A percentile compares a stretch with the other conserved stretches of the same genome.
Conservation (phyloP, 2,888 invertebrate species). For the Callyntrura sp. region DNA sequence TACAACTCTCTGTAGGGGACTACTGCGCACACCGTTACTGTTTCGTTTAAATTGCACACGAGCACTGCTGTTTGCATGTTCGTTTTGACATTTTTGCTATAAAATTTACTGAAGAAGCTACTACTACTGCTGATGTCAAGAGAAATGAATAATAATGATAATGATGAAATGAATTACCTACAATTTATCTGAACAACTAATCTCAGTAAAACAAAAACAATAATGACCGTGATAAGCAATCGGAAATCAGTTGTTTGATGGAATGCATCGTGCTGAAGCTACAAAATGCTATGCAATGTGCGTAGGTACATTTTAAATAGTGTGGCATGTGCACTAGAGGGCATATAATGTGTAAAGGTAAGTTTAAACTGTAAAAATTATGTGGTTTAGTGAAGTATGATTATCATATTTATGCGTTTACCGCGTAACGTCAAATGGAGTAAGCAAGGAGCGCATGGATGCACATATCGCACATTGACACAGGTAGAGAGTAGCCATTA, state of each 20-base stretch:
- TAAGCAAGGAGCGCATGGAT: too few relatives aligned
- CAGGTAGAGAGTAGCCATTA: too few relatives aligned
- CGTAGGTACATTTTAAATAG: too few relatives aligned
- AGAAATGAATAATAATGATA: background rate
- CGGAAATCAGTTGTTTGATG: conserved; percentile 13
- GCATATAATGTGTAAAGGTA: too few relatives aligned
- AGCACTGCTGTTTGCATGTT: background rate
- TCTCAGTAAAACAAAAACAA: background rate
- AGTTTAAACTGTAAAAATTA: too few relatives aligned
- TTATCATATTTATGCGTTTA: too few relatives aligned
- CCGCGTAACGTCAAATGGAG: too few relatives aligned
- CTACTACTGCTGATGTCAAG: background rate
- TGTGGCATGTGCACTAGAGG: too few relatives aligned
- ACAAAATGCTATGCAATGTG: too few relatives aligned
- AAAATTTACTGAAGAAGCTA: background rate
- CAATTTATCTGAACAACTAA: background rate
- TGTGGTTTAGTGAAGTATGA: too few relatives aligned
- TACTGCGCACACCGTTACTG: too few relatives aligned
- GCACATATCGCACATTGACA: too few relatives aligned
- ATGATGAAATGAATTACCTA: background rate
- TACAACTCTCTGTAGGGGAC: background rate
- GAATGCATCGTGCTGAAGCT: conserved; percentile 2
- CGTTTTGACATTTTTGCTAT: background rate
- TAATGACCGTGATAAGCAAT: background rate
- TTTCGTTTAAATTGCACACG: background rate